Base-by-base conservation (phyloP, 1,140 invertebrate species). In the Drosophila sucinea region DNA sequence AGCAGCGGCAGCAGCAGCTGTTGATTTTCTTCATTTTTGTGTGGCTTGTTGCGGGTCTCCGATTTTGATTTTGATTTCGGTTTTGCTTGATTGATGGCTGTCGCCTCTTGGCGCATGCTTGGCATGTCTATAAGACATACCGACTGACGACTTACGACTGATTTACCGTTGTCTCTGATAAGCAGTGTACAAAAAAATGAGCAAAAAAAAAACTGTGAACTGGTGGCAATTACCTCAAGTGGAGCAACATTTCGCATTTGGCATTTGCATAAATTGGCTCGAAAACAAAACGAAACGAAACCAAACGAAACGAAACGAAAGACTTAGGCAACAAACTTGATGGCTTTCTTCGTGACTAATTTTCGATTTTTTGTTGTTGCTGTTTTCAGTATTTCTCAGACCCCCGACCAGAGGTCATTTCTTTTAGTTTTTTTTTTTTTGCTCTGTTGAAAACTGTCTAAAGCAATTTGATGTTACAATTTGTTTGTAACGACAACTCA, bases 161-260 rank as follows among this genome's bases (percentile, higher is more conserved):
- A 76, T 84, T 89, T 90, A 87, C 84, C 77, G 84, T 84, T 87
- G 72, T 62, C 64, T 81, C 64, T 81, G 84, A 85, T 81, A 90
- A 90, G 73, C 73, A 51, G 40, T 35, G 38, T 8, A 58, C 58
- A 67, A 69, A 69, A 67, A 27, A 38, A 44, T 30, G 17, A 40
- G 23, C 60, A 38, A 51, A 27, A 65, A 60, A 76, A 35, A 67
- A 66, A 76, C 44, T 51, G 23, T 51, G 44, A 63, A 67, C 75
- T 70, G 85, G 84, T 89, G 84, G 84, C 83, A 87, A 87, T 87
- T 87, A 89, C 84, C 75, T 77, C 73, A 87, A 89, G 70, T 87
- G 83, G 84, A 87, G 83, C 83, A 87, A 69, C 81, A 77, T 81
- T 81, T 76, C 79, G 72, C 81, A 77, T 81, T 81, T 76, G 81